Conservation (phyloP, 2,888 invertebrate genomes). For the Suillia variegata region DNA sequence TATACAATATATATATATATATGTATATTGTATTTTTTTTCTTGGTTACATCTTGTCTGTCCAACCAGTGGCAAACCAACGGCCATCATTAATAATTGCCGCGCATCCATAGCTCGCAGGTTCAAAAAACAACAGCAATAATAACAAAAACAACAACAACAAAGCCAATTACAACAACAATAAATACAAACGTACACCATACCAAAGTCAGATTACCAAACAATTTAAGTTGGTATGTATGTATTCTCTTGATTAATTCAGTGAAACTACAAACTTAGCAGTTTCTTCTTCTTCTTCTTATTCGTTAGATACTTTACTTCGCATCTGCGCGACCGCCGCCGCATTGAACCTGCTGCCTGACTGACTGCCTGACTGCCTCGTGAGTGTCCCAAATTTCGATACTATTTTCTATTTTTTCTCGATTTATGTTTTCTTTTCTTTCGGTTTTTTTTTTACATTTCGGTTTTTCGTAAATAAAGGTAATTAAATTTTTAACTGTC, state of each 20-base stretch:
- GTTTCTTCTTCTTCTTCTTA: background rate
- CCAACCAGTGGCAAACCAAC: background rate
- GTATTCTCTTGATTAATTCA: background rate
- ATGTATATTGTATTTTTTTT: too few species aligned
- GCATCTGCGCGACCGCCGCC: too few species aligned
- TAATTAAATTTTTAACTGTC: conserved; percentile 7
- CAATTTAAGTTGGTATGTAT: background rate
- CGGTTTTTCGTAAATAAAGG: background rate
- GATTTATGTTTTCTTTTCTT: background rate
- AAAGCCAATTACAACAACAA: too few species aligned
- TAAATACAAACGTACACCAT: background rate
- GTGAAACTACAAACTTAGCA: background rate
- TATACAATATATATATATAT: too few species aligned
- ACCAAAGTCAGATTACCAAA: background rate
- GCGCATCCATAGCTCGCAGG: background rate
- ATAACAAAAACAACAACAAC: too few species aligned
- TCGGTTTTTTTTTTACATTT: background rate
- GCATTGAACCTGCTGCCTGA: too few species aligned
- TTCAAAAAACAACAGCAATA: background rate
- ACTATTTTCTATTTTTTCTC: conserved; percentile 12
- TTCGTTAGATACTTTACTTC: too few species aligned
- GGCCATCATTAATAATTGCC: conserved; percentile 8
- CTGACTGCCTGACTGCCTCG: too few species aligned
- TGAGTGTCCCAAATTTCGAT: conserved; percentile 1
- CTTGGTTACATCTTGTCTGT: too few species aligned